Evolutionary conservation across 1,140 invertebrate species (phyloP).

Genomic region (Formica exsecta): DNA sequence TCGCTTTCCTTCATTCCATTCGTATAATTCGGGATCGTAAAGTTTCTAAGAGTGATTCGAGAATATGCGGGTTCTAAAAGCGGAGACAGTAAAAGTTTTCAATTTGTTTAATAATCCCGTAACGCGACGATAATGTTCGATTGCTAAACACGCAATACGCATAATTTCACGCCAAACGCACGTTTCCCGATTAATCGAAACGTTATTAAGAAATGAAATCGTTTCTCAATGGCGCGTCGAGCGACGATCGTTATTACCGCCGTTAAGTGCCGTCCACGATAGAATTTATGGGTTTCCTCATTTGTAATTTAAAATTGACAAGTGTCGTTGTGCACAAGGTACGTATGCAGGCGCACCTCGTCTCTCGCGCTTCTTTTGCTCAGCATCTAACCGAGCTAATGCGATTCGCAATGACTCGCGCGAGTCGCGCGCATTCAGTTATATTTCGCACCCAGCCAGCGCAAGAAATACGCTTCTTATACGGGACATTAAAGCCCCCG

Average conservation of each 20-base stretch:
- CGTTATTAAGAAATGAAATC: conserved; percentile 38
- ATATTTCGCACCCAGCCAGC: conserved; percentile 33
- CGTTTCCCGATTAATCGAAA: conserved; percentile 40
- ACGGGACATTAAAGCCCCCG: conserved; percentile 44
- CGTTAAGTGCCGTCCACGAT: conserved; percentile 33
- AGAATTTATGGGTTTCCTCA: conserved; percentile 52
- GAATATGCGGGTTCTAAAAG: neutral
- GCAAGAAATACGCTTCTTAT: conserved; percentile 54
- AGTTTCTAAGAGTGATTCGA: neutral
- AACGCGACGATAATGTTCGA: neutral
- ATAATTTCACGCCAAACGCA: conserved; percentile 35
- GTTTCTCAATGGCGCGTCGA: conserved; percentile 19
- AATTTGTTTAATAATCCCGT: conserved; percentile 26
- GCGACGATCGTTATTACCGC: conserved; percentile 18
- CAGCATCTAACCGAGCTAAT: conserved; percentile 40
- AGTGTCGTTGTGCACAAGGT: conserved; percentile 46
- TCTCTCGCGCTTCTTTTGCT: conserved; percentile 22
- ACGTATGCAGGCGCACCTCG: conserved; percentile 34
- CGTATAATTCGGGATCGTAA: conserved; percentile 7
- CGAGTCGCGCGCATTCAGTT: conserved; percentile 24
- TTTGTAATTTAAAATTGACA: conserved; percentile 65
- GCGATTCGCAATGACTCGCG: conserved; percentile 53
- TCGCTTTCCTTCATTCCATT: neutral
- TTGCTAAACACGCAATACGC: neutral
- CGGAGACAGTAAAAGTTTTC: neutral